A percentile compares a stretch with the other conserved stretches of the same genome.
phyloP scores from a whole-genome alignment of 2,113 vertebrate genomes.

The Pangasianodon hypophthalmus region DNA sequence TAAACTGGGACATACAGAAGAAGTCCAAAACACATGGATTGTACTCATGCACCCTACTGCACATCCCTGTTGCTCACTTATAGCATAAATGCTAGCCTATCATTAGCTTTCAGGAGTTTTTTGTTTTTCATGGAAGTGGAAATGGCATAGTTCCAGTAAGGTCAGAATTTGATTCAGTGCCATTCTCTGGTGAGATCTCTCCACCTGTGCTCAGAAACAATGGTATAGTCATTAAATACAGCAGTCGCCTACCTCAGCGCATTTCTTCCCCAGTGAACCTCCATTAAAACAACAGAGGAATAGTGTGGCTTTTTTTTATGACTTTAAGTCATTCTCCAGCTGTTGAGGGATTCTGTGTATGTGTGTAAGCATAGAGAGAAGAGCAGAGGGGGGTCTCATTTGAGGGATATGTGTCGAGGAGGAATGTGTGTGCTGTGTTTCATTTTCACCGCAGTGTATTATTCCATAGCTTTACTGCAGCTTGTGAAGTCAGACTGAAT shows the following conservation, averaged over 20 bases:
- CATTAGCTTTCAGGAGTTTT: not conserved
- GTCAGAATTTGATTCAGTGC: slow-evolving; percentile 14
- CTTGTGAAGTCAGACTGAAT: slow-evolving; percentile 14
- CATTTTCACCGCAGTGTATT: slow-evolving; percentile 33
- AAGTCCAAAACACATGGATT: slow-evolving; percentile 12
- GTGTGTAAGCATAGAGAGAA: not conserved
- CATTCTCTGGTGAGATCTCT: slow-evolving; percentile 22
- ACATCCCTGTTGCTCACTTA: not conserved
- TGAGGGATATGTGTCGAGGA: not conserved
- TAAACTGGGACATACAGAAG: slow-evolving; percentile 8
- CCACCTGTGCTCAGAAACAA: slow-evolving; percentile 16
- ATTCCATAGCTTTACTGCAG: slow-evolving; percentile 11
- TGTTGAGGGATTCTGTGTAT: slow-evolving; percentile 27
- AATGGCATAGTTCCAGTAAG: slow-evolving; percentile 2
- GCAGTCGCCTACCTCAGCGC: slow-evolving; percentile 19
- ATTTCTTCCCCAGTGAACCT: slow-evolving; percentile 30
- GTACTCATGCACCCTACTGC: not conserved
- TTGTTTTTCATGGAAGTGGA: not conserved
- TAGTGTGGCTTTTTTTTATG: slow-evolving; percentile 33
- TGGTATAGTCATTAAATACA: slow-evolving; percentile 33
- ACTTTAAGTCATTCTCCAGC: slow-evolving; percentile 40
- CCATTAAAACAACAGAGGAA: slow-evolving; percentile 42
- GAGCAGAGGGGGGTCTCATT: not conserved
- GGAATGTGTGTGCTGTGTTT: slow-evolving; percentile 11
- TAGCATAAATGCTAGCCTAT: not conserved